A percentile compares a stretch with the other conserved stretches of the same genome.
These are phyloP conservation scores for Andrena marginata DNA, from an alignment of 2,888 invertebrate species.

Conservation along the genomic window DNA sequence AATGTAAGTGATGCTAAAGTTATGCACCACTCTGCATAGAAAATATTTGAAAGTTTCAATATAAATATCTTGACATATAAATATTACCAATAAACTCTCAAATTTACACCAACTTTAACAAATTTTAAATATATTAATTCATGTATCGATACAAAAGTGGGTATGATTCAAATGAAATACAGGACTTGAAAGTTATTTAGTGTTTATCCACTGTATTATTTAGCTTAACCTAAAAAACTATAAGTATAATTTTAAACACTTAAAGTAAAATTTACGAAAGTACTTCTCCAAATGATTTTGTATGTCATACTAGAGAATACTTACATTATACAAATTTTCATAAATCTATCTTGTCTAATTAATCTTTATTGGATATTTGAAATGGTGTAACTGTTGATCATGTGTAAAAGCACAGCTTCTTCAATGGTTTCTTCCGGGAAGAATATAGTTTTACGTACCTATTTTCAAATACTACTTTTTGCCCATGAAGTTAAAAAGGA, in stretches of 20 bases:
- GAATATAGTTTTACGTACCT: conserved; percentile 39
- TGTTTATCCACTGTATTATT: not conserved
- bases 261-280: not conserved
- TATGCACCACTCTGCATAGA: too few species aligned
- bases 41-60: too few species aligned
- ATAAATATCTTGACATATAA: not conserved
- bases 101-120: too few species aligned
- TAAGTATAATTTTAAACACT: not conserved
- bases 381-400: not conserved
- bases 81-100: not conserved
- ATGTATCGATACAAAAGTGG: not conserved
- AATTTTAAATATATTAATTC: not conserved
- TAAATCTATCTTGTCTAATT: not conserved
- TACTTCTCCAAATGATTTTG: not conserved
- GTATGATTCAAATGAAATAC: not conserved
- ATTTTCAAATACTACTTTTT: conserved; percentile 25
- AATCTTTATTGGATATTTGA: not conserved
- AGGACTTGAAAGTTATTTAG: not conserved
- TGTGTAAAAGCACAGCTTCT: not conserved
- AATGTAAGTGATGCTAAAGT: too few species aligned
- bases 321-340: not conserved
- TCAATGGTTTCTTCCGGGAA: not conserved
- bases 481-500: conserved; percentile 23
- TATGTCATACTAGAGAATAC: not conserved
- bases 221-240: conserved; percentile 2